Base-by-base conservation (phyloP, 2,888 invertebrate species). In the Tipula lateralis region DNA sequence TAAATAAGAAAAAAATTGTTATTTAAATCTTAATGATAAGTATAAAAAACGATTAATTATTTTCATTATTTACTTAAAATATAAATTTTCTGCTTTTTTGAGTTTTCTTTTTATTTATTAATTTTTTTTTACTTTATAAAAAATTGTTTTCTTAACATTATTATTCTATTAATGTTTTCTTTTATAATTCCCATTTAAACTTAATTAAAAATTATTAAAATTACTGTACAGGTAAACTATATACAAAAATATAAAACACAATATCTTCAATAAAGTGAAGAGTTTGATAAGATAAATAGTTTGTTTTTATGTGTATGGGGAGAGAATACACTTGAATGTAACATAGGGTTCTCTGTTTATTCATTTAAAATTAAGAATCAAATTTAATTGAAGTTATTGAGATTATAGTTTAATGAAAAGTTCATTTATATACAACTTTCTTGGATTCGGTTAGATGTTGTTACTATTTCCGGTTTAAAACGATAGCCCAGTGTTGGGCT, bases 361-460 rank as follows among this genome's bases (percentile, higher is more conserved):
- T 44, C 13, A 44, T n/a, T n/a, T 44, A 44, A n/a, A 44, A 44
- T n/a, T 44, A 44, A 39, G 0, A 39, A n/a, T 80, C 5, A 29
- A 44, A 6, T 29, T 82, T 44, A 44, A 34, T 83, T 66, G 84
- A 44, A 83, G 29, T 82, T 84, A 83, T 24, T 50, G 80, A 44
- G 9, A n/a, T 84, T 83, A 29, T 24, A 84, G 29, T 39, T 66
- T 85, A 84, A 85, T 85, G 32, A 6, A 30, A 81, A 29, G 12
- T 82, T 82, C 50, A 85, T 90, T 94, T 95, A 96, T 94, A 96
- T 96, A 94, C 96, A 96, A 92, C 96, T 96, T 91, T 96, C 96
- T 91, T 96, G 96, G 91, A 96, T 96, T 88, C 95, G 93, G 91
- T 96, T 96, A 86, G 96, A 96, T 86, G 96, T 95, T 87, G 96